Percentiles rank a stretch among this genome's conserved stretches.
Conservation (phyloP, 1,140 invertebrate genomes). For the Drosophila pachea region DNA sequence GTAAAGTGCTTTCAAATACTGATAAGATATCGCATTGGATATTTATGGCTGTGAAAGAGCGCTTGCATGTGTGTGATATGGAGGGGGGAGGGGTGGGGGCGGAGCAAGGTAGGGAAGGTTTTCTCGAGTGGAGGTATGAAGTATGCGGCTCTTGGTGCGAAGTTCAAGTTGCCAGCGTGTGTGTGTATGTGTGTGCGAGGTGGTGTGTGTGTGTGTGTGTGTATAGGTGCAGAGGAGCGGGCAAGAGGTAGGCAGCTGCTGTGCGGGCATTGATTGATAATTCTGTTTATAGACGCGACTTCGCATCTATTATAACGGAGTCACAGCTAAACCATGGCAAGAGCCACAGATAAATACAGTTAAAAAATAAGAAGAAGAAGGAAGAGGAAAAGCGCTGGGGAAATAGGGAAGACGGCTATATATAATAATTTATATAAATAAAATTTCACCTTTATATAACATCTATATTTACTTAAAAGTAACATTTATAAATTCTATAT, state of each 20-base stretch:
- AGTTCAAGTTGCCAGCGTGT: conserved; percentile 42
- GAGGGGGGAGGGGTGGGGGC: too few species aligned
- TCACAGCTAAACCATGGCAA: background rate
- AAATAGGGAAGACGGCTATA: background rate
- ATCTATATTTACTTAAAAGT: too few species aligned
- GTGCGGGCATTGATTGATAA: conserved; percentile 44
- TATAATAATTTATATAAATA: too few species aligned
- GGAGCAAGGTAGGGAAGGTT: too few species aligned
- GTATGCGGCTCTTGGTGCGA: conserved; percentile 27
- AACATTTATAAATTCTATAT: too few species aligned
- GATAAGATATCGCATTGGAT: conserved; percentile 75
- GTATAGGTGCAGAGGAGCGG: background rate
- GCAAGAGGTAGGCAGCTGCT: conserved; percentile 7
- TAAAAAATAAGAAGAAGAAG: conserved; percentile 9
- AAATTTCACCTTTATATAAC: too few species aligned
- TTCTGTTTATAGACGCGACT: conserved; percentile 27
- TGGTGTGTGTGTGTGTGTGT: background rate
- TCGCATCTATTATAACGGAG: background rate
- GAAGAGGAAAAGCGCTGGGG: background rate
- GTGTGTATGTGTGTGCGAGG: background rate
- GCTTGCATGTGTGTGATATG: background rate
- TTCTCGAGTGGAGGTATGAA: background rate
- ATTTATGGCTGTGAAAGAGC: conserved; percentile 55
- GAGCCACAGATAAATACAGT: background rate
- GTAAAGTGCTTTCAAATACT: conserved; percentile 73